Evolutionary conservation across 2,113 vertebrate genomes (phyloP).

Genomic region (Pomatorhinus ruficollis): DNA sequence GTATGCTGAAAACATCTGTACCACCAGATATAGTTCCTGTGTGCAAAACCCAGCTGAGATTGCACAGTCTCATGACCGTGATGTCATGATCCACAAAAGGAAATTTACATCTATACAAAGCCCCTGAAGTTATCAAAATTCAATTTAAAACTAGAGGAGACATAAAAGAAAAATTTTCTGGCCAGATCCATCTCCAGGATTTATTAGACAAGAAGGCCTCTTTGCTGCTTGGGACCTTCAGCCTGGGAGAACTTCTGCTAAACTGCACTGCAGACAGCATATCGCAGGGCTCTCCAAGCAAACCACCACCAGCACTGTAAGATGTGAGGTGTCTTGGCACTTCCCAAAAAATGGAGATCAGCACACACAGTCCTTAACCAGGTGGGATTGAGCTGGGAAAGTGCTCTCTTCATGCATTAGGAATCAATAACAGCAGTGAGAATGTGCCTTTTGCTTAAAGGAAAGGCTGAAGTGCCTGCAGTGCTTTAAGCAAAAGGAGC

Average conservation of each 20-base stretch:
- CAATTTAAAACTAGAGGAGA: neutral
- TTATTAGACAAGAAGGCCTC: neutral
- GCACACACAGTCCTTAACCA: neutral
- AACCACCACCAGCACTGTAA: neutral
- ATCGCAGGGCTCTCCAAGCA: neutral
- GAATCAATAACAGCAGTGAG: rapidly evolving
- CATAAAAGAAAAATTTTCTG: neutral
- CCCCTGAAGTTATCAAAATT: constrained; percentile 6
- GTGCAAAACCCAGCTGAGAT: constrained; percentile 22
- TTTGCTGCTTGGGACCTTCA: neutral
- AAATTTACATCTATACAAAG: neutral
- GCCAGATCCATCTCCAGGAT: neutral
- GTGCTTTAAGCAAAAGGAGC: neutral
- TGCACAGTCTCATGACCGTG: neutral
- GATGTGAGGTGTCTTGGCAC: neutral
- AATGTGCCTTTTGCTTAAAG: neutral
- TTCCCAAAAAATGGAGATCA: neutral
- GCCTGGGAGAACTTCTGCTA: neutral
- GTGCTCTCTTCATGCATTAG: neutral
- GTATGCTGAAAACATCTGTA: constrained; percentile 59
- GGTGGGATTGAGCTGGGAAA: neutral
- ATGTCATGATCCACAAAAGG: neutral
- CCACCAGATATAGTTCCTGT: neutral
- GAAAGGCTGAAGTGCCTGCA: neutral
- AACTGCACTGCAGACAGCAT: rapidly evolving